Percentiles rank a stretch among this genome's conserved stretches.
Evolutionary conservation across 2,113 vertebrate species (phyloP).

Genomic region (Rhizomys pruinosus): DNA sequence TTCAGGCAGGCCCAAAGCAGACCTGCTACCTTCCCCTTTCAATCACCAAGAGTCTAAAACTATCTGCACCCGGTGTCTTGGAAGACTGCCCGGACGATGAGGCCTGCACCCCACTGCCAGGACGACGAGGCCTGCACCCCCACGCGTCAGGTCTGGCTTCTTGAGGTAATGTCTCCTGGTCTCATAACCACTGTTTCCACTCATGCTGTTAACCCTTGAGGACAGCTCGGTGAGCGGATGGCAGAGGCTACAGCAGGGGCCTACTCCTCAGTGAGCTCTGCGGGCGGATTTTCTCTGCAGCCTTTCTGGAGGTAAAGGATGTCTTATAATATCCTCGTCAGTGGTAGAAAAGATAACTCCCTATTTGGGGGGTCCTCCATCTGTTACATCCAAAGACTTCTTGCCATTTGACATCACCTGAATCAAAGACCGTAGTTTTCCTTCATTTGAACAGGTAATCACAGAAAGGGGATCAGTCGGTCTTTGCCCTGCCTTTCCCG

Average conservation of each 20-base stretch:
- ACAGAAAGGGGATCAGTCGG: neutral
- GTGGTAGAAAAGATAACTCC: neutral
- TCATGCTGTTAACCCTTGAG: neutral
- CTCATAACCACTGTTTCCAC: neutral
- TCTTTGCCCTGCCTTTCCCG: neutral
- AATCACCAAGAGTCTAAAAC: neutral
- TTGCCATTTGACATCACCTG: neutral
- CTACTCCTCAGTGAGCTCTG: neutral
- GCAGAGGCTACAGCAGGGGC: neutral
- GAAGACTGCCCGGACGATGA: no score
- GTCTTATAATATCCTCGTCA: neutral
- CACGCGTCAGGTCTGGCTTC: neutral
- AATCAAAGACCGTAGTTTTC: neutral
- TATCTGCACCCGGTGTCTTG: no score
- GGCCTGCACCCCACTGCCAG: no score
- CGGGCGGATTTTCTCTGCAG: neutral
- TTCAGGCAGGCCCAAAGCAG: neutral
- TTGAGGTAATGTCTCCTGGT: neutral
- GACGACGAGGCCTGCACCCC: no score
- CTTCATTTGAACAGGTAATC: slow-evolving; percentile 13
- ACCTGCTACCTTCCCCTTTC: neutral
- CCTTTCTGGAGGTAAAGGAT: neutral
- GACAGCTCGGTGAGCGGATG: neutral
- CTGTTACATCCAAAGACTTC: neutral
- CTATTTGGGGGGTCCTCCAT: neutral